A percentile compares a stretch with the other conserved stretches of the same genome.
Conservation (phyloP, 2,113 vertebrate genomes). For the Oncorhynchus masou region DNA sequence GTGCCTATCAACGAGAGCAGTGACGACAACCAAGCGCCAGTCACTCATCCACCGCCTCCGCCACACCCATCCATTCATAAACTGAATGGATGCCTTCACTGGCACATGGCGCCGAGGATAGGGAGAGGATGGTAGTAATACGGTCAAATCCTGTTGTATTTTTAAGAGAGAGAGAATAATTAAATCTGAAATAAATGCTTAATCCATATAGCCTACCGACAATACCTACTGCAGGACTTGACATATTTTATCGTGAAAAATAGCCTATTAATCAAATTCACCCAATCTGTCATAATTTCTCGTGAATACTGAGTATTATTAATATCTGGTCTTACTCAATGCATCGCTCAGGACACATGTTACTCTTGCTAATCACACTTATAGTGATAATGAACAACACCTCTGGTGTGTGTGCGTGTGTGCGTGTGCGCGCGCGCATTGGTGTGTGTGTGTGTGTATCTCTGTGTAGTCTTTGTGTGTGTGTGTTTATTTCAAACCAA, state of each 20-base stretch:
- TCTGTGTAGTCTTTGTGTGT: not conserved
- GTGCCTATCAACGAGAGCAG: conserved; percentile 47
- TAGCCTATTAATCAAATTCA: too few relatives aligned
- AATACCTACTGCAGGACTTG: too few relatives aligned
- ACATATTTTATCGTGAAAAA: too few relatives aligned
- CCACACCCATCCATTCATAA: conserved; percentile 82
- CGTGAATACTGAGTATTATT: too few relatives aligned
- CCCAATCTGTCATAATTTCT: too few relatives aligned
- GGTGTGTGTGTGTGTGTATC: not conserved
- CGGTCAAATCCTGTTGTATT: not conserved
- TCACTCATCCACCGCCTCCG: conserved; percentile 37
- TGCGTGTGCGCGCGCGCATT: not conserved
- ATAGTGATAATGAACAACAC: too few relatives aligned
- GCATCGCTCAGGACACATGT: too few relatives aligned
- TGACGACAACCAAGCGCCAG: conserved; percentile 59
- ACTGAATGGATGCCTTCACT: conserved; percentile 44
- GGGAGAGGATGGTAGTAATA: not conserved
- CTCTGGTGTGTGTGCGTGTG: too few relatives aligned
- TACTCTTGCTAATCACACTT: too few relatives aligned
- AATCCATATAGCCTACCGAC: not conserved
- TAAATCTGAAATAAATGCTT: not conserved
- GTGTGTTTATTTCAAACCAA: not conserved
- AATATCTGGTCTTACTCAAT: too few relatives aligned
- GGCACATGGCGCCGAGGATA: not conserved
- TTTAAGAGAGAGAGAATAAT: not conserved